Percentiles rank a stretch among this genome's conserved stretches.
Evolutionary conservation across 2,113 vertebrate species (phyloP).

Genomic region (Gasterosteus aculeatus): DNA sequence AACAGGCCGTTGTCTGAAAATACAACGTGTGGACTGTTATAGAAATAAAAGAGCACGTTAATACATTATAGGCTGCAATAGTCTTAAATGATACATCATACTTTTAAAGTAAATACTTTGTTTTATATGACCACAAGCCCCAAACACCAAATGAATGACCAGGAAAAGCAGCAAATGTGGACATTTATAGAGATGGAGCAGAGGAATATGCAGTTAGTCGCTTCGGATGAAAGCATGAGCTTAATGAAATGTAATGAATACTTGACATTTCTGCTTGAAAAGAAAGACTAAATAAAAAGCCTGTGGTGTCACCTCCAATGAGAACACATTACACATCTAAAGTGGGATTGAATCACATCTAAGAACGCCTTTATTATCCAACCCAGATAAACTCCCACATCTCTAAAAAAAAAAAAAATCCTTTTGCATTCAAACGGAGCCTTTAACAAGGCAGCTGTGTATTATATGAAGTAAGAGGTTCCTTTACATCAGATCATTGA

Average conservation of each 20-base stretch:
- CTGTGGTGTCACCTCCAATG: conserved; percentile 1
- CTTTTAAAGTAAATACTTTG: neutral
- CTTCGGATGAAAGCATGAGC: too few species aligned
- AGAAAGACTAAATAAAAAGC: neutral
- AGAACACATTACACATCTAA: neutral
- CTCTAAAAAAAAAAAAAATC: conserved; percentile 2
- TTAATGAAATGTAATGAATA: neutral
- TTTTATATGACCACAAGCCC: neutral
- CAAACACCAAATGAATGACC: neutral
- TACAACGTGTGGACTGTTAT: neutral
- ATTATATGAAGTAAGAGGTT: conserved; percentile 24
- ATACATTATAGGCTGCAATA: neutral
- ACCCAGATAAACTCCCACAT: conserved; percentile 22
- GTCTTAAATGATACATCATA: neutral
- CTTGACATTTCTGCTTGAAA: neutral
- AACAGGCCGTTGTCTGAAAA: conserved; percentile 24
- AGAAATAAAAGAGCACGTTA: neutral
- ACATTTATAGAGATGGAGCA: neutral
- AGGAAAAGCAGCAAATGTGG: neutral
- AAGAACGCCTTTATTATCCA: conserved; percentile 14
- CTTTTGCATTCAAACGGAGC: conserved; percentile 28
- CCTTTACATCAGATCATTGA: conserved; percentile 49
- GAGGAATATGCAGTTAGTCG: neutral
- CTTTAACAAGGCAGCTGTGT: conserved; percentile 33
- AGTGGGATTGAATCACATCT: neutral